These are phyloP conservation scores for Acleris holmiana DNA, from an alignment of 2,888 invertebrate genomes.

Conservation along the genomic window DNA sequence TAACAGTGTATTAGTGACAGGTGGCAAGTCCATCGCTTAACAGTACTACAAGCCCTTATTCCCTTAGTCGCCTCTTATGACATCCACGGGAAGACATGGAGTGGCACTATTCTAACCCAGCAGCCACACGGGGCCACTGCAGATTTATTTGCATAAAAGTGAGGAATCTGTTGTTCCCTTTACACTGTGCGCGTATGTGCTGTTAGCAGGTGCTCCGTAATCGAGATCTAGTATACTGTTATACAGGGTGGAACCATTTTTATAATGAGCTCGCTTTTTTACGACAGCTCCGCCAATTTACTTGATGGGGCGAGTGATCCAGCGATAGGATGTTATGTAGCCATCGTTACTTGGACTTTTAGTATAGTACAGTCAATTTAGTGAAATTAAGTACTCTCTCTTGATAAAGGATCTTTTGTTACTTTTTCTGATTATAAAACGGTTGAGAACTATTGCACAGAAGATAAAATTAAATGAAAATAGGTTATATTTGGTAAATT, in stretches of 20 bases:
- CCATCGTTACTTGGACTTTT: slow-evolving; percentile 27
- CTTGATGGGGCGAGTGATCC: slow-evolving; percentile 33
- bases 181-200: slow-evolving; percentile 19
- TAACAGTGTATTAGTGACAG: no score
- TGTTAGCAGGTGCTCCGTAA: slow-evolving; percentile 35
- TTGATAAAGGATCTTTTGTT: neutral
- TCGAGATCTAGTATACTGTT: slow-evolving; percentile 37
- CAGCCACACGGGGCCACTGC: no score
- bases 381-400: slow-evolving; percentile 7
- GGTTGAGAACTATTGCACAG: no score
- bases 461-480: no score
- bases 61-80: no score
- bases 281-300: slow-evolving; percentile 32
- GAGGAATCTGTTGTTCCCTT: no score
- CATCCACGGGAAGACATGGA: no score
- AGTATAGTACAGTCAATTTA: slow-evolving; percentile 24
- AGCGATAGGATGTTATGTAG: slow-evolving; percentile 20
- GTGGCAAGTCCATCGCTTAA: no score
- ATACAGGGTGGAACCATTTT: slow-evolving; percentile 36
- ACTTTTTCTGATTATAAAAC: no score
- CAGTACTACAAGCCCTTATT: no score
- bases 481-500: no score
- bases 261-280: slow-evolving; percentile 37
- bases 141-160: neutral
- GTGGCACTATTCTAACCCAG: no score